Evolutionary conservation across 1,140 invertebrate species (phyloP).

Genomic region (Diabrotica virgifera): DNA sequence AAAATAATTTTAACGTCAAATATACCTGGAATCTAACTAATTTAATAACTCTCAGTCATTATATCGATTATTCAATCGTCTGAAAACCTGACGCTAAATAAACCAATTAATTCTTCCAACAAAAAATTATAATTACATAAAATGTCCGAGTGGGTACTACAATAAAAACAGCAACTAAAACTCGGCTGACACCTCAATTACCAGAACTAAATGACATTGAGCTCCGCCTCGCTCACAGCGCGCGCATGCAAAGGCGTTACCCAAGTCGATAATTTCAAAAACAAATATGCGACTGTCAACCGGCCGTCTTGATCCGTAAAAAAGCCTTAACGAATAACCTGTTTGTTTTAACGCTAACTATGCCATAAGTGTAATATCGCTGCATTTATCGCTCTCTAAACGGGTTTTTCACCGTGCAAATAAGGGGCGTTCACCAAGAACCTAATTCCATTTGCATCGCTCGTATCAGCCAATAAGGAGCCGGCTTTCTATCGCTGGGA

Average conservation of each 20-base stretch:
- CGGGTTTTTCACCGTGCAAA: conserved; percentile 37
- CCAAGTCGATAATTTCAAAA: conserved; percentile 28
- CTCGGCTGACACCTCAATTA: conserved; percentile 29
- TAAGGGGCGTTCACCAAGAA: conserved; percentile 24
- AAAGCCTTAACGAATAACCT: conserved; percentile 37
- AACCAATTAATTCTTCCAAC: conserved; percentile 18
- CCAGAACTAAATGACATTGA: conserved; percentile 22
- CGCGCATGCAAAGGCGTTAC: conserved; percentile 36
- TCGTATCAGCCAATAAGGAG: conserved; percentile 27
- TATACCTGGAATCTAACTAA: background rate
- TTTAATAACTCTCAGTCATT: background rate
- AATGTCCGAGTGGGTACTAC: conserved; percentile 8
- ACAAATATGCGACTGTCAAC: conserved; percentile 37
- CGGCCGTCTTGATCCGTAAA: conserved; percentile 37
- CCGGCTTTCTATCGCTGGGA: conserved; percentile 9
- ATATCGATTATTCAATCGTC: conserved; percentile 13
- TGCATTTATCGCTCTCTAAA: conserved; percentile 38
- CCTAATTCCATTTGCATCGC: conserved; percentile 40
- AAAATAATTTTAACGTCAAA: background rate
- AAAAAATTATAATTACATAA: conserved; percentile 23
- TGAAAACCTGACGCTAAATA: conserved; percentile 11
- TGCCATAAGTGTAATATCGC: conserved; percentile 42
- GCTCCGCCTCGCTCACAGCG: conserved; percentile 29
- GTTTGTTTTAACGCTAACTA: conserved; percentile 42
- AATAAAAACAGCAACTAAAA: conserved; percentile 25